These are phyloP conservation scores for Eupithecia subumbrata DNA, from an alignment of 2,888 invertebrate genomes.

Conservation along the genomic window DNA sequence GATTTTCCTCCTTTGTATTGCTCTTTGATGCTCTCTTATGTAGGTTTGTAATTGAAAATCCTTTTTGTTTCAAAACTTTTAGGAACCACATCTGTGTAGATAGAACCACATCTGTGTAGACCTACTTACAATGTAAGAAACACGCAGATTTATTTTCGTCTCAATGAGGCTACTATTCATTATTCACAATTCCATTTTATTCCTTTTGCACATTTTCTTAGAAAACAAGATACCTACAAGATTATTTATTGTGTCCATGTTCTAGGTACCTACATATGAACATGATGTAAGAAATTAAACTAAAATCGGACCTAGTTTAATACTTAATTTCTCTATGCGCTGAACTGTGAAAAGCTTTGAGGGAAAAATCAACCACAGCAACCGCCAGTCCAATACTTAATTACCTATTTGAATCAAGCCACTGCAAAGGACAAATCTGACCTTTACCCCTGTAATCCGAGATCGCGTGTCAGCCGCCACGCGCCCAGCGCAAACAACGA, in stretches of 20 bases:
- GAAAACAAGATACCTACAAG: no score
- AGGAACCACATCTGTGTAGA: neutral
- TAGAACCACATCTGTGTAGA: neutral
- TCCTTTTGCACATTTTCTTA: neutral
- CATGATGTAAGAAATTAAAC: neutral
- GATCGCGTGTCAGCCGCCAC: conserved; percentile 55
- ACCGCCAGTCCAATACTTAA: conserved; percentile 15
- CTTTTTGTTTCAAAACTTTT: neutral
- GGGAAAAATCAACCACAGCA: neutral
- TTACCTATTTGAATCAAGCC: conserved; percentile 25
- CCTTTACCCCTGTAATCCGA: conserved; percentile 35
- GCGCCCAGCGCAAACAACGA: conserved; percentile 61
- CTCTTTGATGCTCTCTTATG: neutral
- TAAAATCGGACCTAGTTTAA: neutral
- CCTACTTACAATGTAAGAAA: neutral
- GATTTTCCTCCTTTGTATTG: neutral
- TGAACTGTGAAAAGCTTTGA: neutral
- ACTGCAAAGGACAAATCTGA: conserved; percentile 38
- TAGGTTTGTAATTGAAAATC: neutral
- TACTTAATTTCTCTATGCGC: neutral
- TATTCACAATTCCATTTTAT: neutral
- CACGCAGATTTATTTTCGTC: neutral
- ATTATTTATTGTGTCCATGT: neutral
- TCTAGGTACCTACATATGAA: neutral
- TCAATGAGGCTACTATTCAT: neutral